Percentiles rank a stretch among this genome's conserved stretches.
phyloP scores from a whole-genome alignment of 2,888 invertebrate species.

The Malacosoma neustria region DNA sequence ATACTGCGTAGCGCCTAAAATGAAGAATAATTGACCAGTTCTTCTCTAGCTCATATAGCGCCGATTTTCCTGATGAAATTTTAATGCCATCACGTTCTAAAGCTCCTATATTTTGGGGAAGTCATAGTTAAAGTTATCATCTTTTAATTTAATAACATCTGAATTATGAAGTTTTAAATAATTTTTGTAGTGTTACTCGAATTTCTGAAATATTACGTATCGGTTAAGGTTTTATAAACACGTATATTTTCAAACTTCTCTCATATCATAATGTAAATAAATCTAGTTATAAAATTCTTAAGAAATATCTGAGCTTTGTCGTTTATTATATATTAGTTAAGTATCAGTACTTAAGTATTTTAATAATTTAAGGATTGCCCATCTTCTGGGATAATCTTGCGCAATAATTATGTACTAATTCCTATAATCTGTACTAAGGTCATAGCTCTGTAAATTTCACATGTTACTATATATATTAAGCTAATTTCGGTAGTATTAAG shows the following conservation, averaged over 20 bases:
- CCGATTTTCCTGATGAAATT: too few species aligned
- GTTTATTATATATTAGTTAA: slow-evolving; percentile 62
- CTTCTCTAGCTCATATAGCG: too few species aligned
- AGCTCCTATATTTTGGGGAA: too few species aligned
- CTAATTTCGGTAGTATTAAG: slow-evolving; percentile 69
- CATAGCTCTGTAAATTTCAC: slow-evolving; percentile 70
- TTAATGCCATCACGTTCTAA: too few species aligned
- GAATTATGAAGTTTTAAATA: too few species aligned
- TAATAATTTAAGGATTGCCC: slow-evolving; percentile 53
- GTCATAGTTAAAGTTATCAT: too few species aligned
- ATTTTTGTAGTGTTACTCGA: too few species aligned
- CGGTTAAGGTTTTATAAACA: too few species aligned
- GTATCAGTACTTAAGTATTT: slow-evolving; percentile 57
- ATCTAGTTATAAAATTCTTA: slow-evolving; percentile 56
- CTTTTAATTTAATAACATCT: too few species aligned
- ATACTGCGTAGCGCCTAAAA: too few species aligned
- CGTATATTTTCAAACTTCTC: slow-evolving; percentile 45
- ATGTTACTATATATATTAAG: slow-evolving; percentile 64
- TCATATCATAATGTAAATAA: slow-evolving; percentile 71
- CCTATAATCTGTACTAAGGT: slow-evolving; percentile 64
- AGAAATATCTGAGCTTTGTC: slow-evolving; percentile 72
- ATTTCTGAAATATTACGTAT: too few species aligned
- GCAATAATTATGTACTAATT: slow-evolving; percentile 72
- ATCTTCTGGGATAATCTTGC: slow-evolving; percentile 49
- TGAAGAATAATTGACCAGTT: too few species aligned